phyloP scores from a whole-genome alignment of 2,888 invertebrate species.

The Agrochola lota region DNA sequence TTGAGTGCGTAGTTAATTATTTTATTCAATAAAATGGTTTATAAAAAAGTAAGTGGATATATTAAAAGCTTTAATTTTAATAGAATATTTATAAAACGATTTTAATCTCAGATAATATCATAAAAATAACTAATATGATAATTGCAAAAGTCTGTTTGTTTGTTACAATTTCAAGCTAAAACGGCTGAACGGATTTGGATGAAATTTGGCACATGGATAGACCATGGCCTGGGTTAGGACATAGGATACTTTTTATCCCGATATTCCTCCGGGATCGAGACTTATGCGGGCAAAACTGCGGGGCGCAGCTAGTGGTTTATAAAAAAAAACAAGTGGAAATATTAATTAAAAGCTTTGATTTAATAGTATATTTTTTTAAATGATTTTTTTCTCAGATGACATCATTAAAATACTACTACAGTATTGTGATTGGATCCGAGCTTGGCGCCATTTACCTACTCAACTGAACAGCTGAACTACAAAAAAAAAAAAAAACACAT shows the following conservation, averaged over 20 bases:
- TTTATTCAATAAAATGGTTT: constrained; percentile 17
- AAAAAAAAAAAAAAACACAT: neutral
- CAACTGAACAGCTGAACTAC: neutral
- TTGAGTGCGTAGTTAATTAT: constrained; percentile 38
- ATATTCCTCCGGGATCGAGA: too few species aligned
- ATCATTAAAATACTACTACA: neutral
- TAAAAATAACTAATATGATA: neutral
- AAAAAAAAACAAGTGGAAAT: constrained; percentile 2
- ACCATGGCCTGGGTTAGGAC: too few species aligned
- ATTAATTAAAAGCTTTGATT: constrained; percentile 9
- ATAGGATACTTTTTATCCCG: too few species aligned
- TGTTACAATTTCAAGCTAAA: too few species aligned
- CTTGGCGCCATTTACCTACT: neutral
- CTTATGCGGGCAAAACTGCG: too few species aligned
- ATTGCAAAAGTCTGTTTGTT: too few species aligned
- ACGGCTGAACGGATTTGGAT: too few species aligned
- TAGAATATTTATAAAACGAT: neutral
- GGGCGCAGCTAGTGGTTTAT: neutral
- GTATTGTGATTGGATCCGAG: neutral
- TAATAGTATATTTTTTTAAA: neutral
- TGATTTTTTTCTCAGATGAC: neutral
- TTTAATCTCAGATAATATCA: constrained; percentile 5
- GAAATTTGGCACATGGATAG: too few species aligned
- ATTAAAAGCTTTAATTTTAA: constrained; percentile 9
- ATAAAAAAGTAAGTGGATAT: neutral